These are phyloP conservation scores for Bradysia coprophila DNA, from an alignment of 1,140 invertebrate genomes.

Conservation along the genomic window DNA sequence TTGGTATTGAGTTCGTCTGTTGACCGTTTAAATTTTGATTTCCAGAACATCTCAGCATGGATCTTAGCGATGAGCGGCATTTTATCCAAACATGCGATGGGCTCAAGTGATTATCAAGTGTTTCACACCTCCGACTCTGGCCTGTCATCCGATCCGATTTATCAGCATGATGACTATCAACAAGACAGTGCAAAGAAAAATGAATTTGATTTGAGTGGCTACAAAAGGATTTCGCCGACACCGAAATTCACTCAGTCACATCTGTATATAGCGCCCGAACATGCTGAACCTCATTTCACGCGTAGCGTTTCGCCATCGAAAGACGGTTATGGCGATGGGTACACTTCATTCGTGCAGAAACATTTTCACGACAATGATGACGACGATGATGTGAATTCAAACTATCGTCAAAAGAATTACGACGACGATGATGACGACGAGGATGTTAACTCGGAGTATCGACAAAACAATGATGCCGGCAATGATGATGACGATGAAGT, in stretches of 20 bases:
- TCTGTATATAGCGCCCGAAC: not conserved
- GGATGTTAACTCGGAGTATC: too few relatives aligned
- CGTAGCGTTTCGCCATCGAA: not conserved
- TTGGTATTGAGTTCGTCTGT: too few relatives aligned
- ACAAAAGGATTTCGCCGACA: not conserved
- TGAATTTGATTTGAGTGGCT: not conserved
- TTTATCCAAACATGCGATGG: too few relatives aligned
- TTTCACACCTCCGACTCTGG: not conserved
- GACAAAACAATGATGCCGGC: too few relatives aligned
- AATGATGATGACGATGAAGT: not conserved
- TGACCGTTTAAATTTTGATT: too few relatives aligned
- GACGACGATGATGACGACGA: too few relatives aligned
- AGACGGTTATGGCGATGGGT: not conserved
- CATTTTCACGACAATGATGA: not conserved
- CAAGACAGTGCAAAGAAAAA: not conserved
- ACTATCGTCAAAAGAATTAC: too few relatives aligned
- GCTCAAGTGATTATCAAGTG: not conserved
- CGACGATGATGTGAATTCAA: not conserved
- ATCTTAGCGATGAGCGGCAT: too few relatives aligned
- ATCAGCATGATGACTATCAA: not conserved
- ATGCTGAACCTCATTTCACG: not conserved
- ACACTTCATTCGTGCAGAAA: not conserved
- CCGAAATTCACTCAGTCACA: not conserved
- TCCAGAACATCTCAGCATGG: too few relatives aligned
- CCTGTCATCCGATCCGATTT: not conserved